A percentile compares a stretch with the other conserved stretches of the same genome.
phyloP scores from a whole-genome alignment of 2,888 invertebrate genomes.

The Branchellion lobata region DNA sequence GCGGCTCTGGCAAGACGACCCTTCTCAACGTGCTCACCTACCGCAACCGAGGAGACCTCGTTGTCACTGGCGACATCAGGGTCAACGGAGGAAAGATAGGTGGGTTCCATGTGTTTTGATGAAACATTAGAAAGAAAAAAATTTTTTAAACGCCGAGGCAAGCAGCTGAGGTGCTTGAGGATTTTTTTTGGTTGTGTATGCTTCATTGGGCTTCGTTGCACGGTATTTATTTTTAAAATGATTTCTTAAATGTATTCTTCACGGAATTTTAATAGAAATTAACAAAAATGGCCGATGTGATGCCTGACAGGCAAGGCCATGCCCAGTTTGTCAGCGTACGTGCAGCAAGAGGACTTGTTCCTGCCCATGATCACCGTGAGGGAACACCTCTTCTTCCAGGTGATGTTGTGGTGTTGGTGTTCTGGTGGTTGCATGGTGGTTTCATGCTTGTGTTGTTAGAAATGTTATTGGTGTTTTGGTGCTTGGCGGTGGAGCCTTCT shows the following conservation, averaged over 20 bases:
- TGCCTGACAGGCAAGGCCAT: conserved; percentile 56
- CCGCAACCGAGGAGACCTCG: conserved; percentile 66
- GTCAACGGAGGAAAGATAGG: conserved; percentile 71
- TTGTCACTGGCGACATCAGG: conserved; percentile 57
- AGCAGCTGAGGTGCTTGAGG: no score
- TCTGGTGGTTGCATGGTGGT: no score
- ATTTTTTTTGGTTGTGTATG: no score
- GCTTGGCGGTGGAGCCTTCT: neutral
- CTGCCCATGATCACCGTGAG: conserved; percentile 83
- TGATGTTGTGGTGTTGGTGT: conserved; percentile 57
- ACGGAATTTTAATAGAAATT: no score
- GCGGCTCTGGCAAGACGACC: conserved; percentile 90
- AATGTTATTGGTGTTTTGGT: neutral
- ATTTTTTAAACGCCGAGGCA: no score
- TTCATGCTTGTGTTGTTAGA: no score
- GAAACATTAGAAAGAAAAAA: no score
- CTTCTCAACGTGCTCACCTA: conserved; percentile 84
- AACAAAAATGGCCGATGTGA: no score
- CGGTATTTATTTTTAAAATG: no score
- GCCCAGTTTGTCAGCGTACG: conserved; percentile 74
- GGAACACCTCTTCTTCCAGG: conserved; percentile 87
- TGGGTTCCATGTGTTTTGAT: no score
- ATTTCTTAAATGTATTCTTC: no score
- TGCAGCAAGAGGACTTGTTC: conserved; percentile 90
- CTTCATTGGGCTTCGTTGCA: no score